These are phyloP conservation scores for Thymelicus sylvestris DNA, from an alignment of 2,888 invertebrate species.

Conservation along the genomic window DNA sequence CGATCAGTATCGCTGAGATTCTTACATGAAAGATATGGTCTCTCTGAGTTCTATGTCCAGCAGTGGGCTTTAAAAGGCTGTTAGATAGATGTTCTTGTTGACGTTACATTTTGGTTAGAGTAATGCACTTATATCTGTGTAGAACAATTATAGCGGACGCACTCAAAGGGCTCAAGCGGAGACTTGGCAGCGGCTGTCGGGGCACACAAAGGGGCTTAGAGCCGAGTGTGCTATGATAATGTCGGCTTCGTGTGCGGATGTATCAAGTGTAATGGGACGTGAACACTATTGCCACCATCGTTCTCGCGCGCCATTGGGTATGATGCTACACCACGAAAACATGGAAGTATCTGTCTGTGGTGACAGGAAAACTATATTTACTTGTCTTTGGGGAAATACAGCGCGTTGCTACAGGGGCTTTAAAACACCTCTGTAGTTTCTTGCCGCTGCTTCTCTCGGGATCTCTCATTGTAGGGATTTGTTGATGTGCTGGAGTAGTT, in stretches of 20 bases:
- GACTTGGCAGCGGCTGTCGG: conserved; percentile 15
- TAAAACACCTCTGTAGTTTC: no score
- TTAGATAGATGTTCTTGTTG: no score
- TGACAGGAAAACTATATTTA: no score
- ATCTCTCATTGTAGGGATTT: no score
- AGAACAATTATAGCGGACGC: not conserved
- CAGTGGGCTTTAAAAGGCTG: no score
- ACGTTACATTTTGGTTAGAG: not conserved
- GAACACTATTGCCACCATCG: not conserved
- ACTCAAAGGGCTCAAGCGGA: conserved; percentile 17
- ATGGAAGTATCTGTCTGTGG: not conserved
- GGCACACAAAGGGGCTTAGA: conserved; percentile 16
- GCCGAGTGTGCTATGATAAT: conserved; percentile 16
- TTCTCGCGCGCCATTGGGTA: not conserved
- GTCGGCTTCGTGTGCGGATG: conserved; percentile 12
- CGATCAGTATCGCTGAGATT: no score
- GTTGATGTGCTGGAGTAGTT: no score
- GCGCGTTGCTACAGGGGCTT: no score
- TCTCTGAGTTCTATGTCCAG: no score
- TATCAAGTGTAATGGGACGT: conserved; percentile 8
- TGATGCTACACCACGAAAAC: not conserved
- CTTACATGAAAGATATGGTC: no score
- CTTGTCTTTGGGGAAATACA: no score
- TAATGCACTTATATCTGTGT: not conserved
- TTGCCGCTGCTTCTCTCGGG: no score